These are phyloP conservation scores for Potorous gilbertii DNA, from an alignment of 2,797 vertebrate genomes.

Conservation along the genomic window DNA sequence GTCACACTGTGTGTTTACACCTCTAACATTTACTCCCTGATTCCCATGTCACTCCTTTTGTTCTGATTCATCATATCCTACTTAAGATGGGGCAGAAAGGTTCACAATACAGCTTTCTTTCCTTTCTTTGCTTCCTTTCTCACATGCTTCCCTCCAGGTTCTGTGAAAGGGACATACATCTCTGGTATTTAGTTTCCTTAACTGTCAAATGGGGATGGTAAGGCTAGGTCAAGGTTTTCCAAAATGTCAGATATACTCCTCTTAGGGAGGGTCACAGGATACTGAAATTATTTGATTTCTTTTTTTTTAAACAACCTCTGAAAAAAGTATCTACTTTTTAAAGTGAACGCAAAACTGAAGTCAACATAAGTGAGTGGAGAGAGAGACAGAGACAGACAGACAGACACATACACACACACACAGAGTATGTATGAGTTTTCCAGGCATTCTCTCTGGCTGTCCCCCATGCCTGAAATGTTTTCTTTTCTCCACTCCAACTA, in stretches of 20 bases:
- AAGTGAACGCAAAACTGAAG: not conserved
- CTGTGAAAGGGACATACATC: not conserved
- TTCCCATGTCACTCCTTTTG: not conserved
- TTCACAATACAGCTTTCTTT: not conserved
- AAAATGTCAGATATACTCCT: not conserved
- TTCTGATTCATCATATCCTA: not conserved
- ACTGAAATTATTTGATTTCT: not conserved
- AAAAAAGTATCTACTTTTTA: not conserved
- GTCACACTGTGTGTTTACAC: not conserved
- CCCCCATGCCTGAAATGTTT: not conserved
- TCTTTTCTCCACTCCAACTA: not conserved
- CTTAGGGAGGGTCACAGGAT: not conserved
- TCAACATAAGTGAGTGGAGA: not conserved
- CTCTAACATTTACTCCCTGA: not conserved
- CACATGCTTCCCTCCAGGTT: not conserved
- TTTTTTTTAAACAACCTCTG: not conserved
- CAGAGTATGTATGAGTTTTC: not conserved
- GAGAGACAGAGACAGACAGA: not conserved
- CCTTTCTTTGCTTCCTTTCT: not conserved
- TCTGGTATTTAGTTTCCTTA: not conserved
- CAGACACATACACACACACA: not conserved
- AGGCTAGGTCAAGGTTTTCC: not conserved
- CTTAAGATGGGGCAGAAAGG: not conserved
- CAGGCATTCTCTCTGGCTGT: not conserved
- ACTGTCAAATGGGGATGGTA: not conserved